These are phyloP conservation scores for Salmo trutta DNA, from an alignment of 2,797 vertebrate genomes.

Conservation along the genomic window DNA sequence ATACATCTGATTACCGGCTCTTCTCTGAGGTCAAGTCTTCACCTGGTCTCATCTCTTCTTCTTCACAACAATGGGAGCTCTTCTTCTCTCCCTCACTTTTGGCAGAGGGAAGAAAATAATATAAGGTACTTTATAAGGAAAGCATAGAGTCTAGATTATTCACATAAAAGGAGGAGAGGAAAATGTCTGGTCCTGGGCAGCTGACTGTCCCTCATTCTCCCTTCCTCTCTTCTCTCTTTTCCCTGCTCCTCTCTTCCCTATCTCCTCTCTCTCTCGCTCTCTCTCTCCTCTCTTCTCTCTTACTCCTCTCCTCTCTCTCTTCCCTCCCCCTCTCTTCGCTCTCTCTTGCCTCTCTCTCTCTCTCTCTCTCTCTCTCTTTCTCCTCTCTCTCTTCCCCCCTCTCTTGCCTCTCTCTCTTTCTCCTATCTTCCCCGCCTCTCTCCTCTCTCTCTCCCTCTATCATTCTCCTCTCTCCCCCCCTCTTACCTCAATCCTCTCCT, in stretches of 20 bases:
- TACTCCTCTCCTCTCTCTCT: constrained; percentile 8
- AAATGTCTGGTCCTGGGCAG: not conserved
- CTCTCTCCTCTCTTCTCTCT: not conserved
- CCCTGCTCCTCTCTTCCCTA: constrained; percentile 7
- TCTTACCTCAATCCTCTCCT: constrained; percentile 11
- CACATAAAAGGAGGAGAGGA: not conserved
- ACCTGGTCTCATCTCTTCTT: not conserved
- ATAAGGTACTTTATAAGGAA: not conserved
- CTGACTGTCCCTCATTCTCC: not conserved
- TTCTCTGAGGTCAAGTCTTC: not conserved
- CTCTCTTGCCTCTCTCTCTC: not conserved
- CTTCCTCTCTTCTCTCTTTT: constrained; percentile 1
- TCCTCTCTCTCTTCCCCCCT: too few species aligned
- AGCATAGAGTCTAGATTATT: not conserved
- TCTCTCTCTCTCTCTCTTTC: constrained; percentile 7
- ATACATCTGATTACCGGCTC: not conserved
- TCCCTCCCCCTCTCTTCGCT: constrained; percentile 2
- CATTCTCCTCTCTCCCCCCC: constrained; percentile 52
- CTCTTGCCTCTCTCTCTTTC: constrained; percentile 3
- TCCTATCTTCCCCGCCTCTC: not conserved
- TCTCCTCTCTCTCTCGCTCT: not conserved
- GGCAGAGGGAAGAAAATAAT: not conserved
- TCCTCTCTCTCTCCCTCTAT: not conserved
- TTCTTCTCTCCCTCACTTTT: not conserved
- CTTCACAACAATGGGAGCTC: not conserved